Conservation (phyloP, 2,888 invertebrate species). For the Torymus texanus region DNA sequence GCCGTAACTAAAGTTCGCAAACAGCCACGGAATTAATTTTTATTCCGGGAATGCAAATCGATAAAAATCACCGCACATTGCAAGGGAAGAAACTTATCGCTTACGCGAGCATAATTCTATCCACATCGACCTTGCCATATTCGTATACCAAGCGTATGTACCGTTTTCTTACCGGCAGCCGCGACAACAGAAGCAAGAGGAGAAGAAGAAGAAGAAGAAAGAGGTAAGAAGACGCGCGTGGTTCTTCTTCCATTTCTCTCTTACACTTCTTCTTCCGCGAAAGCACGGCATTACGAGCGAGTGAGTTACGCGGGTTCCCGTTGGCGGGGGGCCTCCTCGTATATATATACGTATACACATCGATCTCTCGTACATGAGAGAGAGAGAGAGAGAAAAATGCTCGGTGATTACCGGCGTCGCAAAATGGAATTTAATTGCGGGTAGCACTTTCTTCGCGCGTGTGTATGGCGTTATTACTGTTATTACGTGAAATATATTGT, state of each 20-base stretch:
- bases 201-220: slow-evolving; percentile 14
- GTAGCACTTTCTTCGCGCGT: not conserved
- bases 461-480: not conserved
- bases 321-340: slow-evolving; percentile 31
- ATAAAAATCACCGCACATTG: slow-evolving; percentile 35
- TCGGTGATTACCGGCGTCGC: slow-evolving; percentile 13
- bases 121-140: slow-evolving; percentile 40
- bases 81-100: not conserved
- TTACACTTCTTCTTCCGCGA: slow-evolving; percentile 19
- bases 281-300: slow-evolving; percentile 30
- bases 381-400: slow-evolving; percentile 7
- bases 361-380: slow-evolving; percentile 37
- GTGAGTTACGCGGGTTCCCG: slow-evolving; percentile 45
- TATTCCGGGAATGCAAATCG: slow-evolving; percentile 46
- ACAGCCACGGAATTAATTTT: slow-evolving; percentile 38
- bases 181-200: slow-evolving; percentile 30
- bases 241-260: not conserved
- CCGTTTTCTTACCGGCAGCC: slow-evolving; percentile 2
- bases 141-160: slow-evolving; percentile 8
- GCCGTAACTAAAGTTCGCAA: slow-evolving; percentile 37
- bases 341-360: slow-evolving; percentile 36
- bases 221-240: not conserved
- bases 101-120: slow-evolving; percentile 29
- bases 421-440: slow-evolving; percentile 32
- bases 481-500: no score